Base-by-base conservation (phyloP, 30 jellyfish, hydroid and myxozoan genomes). In the Turritopsis rubra region DNA sequence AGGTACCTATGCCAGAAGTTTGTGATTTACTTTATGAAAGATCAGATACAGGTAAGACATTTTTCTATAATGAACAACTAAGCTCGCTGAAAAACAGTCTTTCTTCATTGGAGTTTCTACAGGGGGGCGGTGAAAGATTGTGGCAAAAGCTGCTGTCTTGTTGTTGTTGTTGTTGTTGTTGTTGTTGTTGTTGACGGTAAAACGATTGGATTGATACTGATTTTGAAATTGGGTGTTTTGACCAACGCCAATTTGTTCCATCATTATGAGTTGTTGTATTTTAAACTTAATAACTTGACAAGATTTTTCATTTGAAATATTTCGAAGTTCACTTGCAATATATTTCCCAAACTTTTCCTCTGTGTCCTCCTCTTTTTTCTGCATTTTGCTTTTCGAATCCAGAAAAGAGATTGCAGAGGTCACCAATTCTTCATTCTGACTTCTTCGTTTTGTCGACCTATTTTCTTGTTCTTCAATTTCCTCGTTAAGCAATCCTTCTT, bases 341-440 rank as follows among this genome's bases (percentile, higher is more conserved):
- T 74, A 29, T 28, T 74, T 74, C 21, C 82, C 82, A 74, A 74
- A 74, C 26, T 29, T 74, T 24, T 74, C 65, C 9, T 74, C 53
- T 9, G 82, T 1, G 21, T 74, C 82, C 21, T 74, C 82, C 18
- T 24, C 65, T n/a, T 1, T 13, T 17, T 26, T 66, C 17, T 66
- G 76, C 17, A 1, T 66, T 26, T 66, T 21, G 7, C 76, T 17
- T 3, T 9, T 7, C 16, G 16, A 3, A 66, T 26, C 29, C 17
- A 66, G 17, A 66, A 21, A 66, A 3, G 76, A 66, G 4, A 26
- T 66, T 66, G 60, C 60, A 66, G 76, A 66, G 7, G 7, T 7
- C 27, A 66, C 7, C 16, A 66, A 17, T 21, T 3, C 7, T 3
- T 66, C 76, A 1, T 66, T 66, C 29, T 66, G 76, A 1, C 30